These are phyloP conservation scores for Ischnus inquisitorius DNA, from an alignment of 2,888 invertebrate species.

Conservation along the genomic window DNA sequence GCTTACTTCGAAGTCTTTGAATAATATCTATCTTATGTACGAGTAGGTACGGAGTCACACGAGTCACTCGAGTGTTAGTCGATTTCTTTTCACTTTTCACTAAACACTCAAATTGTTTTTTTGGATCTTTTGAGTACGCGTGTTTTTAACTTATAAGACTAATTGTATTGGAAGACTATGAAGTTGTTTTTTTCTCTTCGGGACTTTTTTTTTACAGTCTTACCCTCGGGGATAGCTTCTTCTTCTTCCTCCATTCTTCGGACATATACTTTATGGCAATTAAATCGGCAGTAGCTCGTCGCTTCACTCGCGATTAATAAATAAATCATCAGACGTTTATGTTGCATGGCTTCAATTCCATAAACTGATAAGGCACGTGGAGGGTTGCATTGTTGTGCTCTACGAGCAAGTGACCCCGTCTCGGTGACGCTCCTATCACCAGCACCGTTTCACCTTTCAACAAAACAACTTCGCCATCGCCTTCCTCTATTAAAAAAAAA, in stretches of 20 bases:
- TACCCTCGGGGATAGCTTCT: slow-evolving; percentile 8
- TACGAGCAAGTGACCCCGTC: slow-evolving; percentile 95
- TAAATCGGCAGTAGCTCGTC: slow-evolving; percentile 73
- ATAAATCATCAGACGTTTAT: slow-evolving; percentile 81
- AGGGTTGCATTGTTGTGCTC: slow-evolving; percentile 91
- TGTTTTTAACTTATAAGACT: slow-evolving; percentile 11
- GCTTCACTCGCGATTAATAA: slow-evolving; percentile 41
- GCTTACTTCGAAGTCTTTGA: slow-evolving; percentile 40
- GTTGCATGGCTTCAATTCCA: slow-evolving; percentile 89
- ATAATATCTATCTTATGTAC: slow-evolving; percentile 43
- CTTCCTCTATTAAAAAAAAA: slow-evolving; percentile 79
- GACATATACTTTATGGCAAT: slow-evolving; percentile 78
- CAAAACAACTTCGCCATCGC: slow-evolving; percentile 88
- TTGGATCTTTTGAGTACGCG: slow-evolving; percentile 7
- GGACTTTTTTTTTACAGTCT: slow-evolving; percentile 15
- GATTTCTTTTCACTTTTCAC: slow-evolving; percentile 11
- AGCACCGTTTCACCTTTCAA: slow-evolving; percentile 95
- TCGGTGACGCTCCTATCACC: slow-evolving; percentile 94
- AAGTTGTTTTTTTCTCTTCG: slow-evolving; percentile 35
- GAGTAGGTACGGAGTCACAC: slow-evolving; percentile 28
- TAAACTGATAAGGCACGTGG: slow-evolving; percentile 94
- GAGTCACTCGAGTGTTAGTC: slow-evolving; percentile 10
- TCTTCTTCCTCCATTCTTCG: slow-evolving; percentile 25
- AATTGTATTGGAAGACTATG: slow-evolving; percentile 51
- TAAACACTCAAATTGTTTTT: slow-evolving; percentile 23